A percentile compares a stretch with the other conserved stretches of the same genome.
Evolutionary conservation across 2,113 vertebrate genomes (phyloP).

Genomic region (Buteo buteo): DNA sequence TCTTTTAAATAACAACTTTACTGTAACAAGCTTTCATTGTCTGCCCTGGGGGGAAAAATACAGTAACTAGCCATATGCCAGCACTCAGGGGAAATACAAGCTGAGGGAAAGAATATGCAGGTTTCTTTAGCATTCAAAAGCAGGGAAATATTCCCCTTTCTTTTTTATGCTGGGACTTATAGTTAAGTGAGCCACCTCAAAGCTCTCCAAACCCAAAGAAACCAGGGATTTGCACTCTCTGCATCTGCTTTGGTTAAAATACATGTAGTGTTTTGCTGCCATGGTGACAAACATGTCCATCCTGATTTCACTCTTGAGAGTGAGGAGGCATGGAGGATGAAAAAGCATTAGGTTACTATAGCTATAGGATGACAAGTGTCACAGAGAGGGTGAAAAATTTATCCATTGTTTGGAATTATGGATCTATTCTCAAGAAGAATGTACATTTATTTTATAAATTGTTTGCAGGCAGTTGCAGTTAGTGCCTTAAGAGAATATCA

Average conservation of each 20-base stretch:
- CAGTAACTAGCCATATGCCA: not conserved
- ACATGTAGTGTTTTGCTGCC: not conserved
- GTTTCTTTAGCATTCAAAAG: not conserved
- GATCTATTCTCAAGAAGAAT: not conserved
- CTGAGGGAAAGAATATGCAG: not conserved
- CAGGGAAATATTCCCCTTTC: not conserved
- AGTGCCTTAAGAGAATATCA: not conserved
- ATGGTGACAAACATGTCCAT: constrained; percentile 5
- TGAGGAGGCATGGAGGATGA: not conserved
- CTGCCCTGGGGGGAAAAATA: not conserved
- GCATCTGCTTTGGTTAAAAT: constrained; percentile 12
- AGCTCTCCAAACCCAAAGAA: not conserved
- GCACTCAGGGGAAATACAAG: not conserved
- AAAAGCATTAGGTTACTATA: not conserved
- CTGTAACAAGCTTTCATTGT: not conserved
- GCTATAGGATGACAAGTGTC: not conserved
- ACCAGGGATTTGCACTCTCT: not conserved
- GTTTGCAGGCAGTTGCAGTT: not conserved
- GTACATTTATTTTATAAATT: not conserved
- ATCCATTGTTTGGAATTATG: not conserved
- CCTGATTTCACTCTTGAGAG: not conserved
- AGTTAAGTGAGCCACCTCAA: not conserved
- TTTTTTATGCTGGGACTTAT: not conserved
- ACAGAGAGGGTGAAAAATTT: not conserved
- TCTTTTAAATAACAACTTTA: not conserved